These are phyloP conservation scores for Drosophila paulistorum DNA, from an alignment of 1,140 invertebrate species.

Conservation along the genomic window DNA sequence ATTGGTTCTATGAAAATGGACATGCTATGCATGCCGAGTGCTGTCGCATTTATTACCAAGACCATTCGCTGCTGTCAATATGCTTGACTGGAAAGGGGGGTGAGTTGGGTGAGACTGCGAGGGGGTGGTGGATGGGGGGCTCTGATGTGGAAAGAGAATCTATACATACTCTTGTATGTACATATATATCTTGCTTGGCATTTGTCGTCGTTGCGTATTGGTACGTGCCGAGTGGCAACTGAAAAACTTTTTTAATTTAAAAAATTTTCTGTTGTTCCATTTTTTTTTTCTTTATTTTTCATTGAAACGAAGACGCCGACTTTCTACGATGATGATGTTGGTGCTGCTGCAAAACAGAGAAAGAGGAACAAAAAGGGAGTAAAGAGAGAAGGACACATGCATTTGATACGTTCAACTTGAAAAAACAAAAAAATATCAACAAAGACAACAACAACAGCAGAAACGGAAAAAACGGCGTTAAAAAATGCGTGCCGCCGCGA, in stretches of 20 bases:
- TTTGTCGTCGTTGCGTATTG: constrained; percentile 78
- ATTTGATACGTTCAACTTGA: constrained; percentile 56
- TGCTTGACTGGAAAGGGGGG: constrained; percentile 4
- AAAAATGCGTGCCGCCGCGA: constrained; percentile 66
- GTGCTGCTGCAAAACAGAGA: constrained; percentile 26
- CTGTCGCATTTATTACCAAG: constrained; percentile 74
- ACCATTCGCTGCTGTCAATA: constrained; percentile 26
- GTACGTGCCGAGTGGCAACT: constrained; percentile 76
- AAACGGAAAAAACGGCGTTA: constrained; percentile 33
- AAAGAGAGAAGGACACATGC: constrained; percentile 51
- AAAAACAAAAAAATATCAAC: constrained; percentile 21
- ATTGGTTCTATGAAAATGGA: constrained; percentile 58
- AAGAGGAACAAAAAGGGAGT: constrained; percentile 22
- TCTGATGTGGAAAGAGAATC: constrained; percentile 16
- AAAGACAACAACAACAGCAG: constrained; percentile 16
- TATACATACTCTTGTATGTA: constrained; percentile 26
- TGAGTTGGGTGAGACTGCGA: background rate
- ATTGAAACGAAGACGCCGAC: constrained; percentile 19
- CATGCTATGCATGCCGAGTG: constrained; percentile 77
- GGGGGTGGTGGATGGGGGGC: background rate
- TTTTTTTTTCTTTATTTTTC: constrained; percentile 4
- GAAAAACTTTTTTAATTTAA: constrained; percentile 80
- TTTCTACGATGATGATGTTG: constrained; percentile 11
- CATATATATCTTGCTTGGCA: constrained; percentile 46
- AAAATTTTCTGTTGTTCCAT: constrained; percentile 62